Evolutionary conservation across 2,888 invertebrate genomes (phyloP), one percentile per base, ranked within the genome.

Genomic region (Dolichomitus sp.): DNA sequence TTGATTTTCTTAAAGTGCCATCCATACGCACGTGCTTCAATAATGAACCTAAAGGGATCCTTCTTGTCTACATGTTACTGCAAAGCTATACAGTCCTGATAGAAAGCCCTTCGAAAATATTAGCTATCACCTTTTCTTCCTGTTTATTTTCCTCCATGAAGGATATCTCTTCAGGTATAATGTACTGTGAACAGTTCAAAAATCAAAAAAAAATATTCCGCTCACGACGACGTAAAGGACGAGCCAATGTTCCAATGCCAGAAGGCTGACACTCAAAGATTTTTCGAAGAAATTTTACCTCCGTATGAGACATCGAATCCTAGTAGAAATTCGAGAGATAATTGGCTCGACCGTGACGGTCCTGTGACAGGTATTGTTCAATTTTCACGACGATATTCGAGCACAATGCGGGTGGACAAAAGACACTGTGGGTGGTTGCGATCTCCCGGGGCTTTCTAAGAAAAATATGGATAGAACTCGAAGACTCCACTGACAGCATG

Each of bases 321-420:
- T 87, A 83, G 81, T 88, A 81, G 63, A 80, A 83, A 84, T 86
- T 82, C 23, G 65, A 37, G 80, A 79, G 83, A 83, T 89, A 89
- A 89, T 87, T 89, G 89, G 84, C 70, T 76, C 65, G 72, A 48
- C 33, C 48, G 65, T 78, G 23, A n/a, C n/a, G n/a, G n/a, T n/a
- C n/a, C n/a, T n/a, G n/a, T n/a, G n/a, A 82, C 59, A 23, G 42
- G 9, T 54, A 17, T 66, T 70, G 59, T 80, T 14, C 7, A 66
- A 72, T 63, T 50, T 68, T 68, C 23, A 23, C 9, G 14, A 14
- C 42, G 50, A 63, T 17, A 2, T 6, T 30, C 11, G 4, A 19
- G 23, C 30, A 68, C 66, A 50, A 70, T 45, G 57, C 27, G 70
- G 54, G 70, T 54, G 54, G 12, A 42, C 27, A 4, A 40, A 30